These are phyloP conservation scores for Pecten maximus DNA, from an alignment of 2,888 invertebrate species.

Conservation along the genomic window DNA sequence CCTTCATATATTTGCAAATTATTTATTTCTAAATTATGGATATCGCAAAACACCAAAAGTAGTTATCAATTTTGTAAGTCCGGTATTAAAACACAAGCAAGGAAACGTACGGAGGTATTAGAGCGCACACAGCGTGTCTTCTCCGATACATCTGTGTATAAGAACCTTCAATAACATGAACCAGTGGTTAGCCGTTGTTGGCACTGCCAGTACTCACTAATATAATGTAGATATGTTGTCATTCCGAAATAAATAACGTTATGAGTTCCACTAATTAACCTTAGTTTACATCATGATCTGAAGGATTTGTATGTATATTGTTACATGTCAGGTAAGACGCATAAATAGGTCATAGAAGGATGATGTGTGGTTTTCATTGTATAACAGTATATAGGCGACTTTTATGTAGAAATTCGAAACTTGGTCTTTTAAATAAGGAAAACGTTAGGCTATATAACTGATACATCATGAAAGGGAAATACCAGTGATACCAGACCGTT, in stretches of 20 bases:
- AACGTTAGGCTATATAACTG: no score
- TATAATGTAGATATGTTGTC: background rate
- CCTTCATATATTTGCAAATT: no score
- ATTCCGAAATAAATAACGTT: background rate
- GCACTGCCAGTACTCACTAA: background rate
- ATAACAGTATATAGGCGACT: background rate
- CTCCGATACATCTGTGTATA: background rate
- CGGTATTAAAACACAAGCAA: no score
- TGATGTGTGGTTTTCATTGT: background rate
- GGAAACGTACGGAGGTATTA: no score
- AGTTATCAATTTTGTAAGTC: no score
- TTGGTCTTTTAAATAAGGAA: no score
- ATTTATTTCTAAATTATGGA: no score
- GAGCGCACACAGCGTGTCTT: background rate
- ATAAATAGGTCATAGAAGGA: no score
- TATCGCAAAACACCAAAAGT: no score
- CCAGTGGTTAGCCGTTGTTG: background rate
- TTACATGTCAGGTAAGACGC: background rate
- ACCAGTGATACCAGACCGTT: no score
- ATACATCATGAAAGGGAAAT: no score
- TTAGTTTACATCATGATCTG: background rate
- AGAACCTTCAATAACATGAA: no score
- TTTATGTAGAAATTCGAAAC: background rate
- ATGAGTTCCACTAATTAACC: background rate
- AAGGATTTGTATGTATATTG: background rate